phyloP scores from a whole-genome alignment of 1,140 invertebrate genomes.

The Zaprionus camerounensis region DNA sequence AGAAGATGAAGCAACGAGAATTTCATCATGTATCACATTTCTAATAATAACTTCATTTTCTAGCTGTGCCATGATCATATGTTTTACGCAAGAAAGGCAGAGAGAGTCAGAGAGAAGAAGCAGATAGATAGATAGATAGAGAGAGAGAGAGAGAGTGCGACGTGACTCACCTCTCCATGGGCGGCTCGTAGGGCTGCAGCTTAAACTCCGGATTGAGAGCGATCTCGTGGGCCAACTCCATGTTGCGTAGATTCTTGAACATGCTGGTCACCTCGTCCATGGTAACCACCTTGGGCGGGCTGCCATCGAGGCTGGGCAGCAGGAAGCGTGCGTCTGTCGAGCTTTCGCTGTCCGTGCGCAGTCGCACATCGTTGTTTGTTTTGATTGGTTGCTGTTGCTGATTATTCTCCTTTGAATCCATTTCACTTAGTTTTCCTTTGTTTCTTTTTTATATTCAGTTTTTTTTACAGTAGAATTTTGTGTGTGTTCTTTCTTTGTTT shows the following conservation, averaged over 20 bases:
- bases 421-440: slow-evolving; percentile 3
- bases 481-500: slow-evolving; percentile 2
- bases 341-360: slow-evolving; percentile 80
- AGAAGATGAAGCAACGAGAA: not conserved
- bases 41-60: not conserved
- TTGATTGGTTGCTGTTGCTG: not conserved
- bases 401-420: slow-evolving; percentile 59
- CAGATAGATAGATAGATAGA: not conserved
- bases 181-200: slow-evolving; percentile 91
- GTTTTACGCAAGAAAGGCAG: not conserved
- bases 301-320: slow-evolving; percentile 86
- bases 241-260: slow-evolving; percentile 95
- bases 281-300: slow-evolving; percentile 95
- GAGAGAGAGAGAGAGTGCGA: not conserved
- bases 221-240: slow-evolving; percentile 98
- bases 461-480: not conserved
- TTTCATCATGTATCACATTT: not conserved
- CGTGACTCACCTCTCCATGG: slow-evolving; percentile 88
- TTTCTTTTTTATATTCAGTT: slow-evolving; percentile 1
- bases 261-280: slow-evolving; percentile 95
- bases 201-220: slow-evolving; percentile 96
- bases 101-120: not conserved
- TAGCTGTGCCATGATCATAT: not conserved
- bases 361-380: slow-evolving; percentile 37
- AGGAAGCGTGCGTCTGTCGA: slow-evolving; percentile 78